Evolutionary conservation across 2,888 invertebrate genomes (phyloP), one percentile per base, ranked within the genome.

Genomic region (Aphidius colemani): DNA sequence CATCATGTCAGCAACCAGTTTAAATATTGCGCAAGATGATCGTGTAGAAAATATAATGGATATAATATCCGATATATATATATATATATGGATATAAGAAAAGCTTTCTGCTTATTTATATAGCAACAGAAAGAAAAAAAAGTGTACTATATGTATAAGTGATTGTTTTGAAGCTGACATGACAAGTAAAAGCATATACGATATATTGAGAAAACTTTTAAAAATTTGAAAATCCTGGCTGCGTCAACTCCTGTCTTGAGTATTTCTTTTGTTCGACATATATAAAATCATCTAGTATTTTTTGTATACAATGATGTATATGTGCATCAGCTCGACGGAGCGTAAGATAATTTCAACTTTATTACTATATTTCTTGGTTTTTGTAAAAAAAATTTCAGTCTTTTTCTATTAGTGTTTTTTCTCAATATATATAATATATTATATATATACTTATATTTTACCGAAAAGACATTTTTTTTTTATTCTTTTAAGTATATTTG

Each of bases 141-240:
- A 39, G 55, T 44, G 30, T 11, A 30, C 45, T 46, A 30, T 57
- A 46, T 46, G 13, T 18, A n/a, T 45, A 45, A 9, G 39, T 39
- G 57, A 48, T 57, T 57, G 57, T 57, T 45, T 57, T 11, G 57
- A 40, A 46, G 57, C 46, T n/a, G 46, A 46, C 46, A 41, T 11
- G 11, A 41, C 53, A n/a, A 30, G 46, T 46, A 57, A 46, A 46
- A n/a, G 48, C 7, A 7, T 11, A 45, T 43, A 11, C 5, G 30
- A 46, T 11, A 46, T 57, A 45, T 18, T 13, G 39, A 46, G 39
- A 51, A 62, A 62, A 62, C 56, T 62, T 62, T 62, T 50, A 62
- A 62, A 44, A 62, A 56, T 62, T 57, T 56, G 49, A 49, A 50
- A 62, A 56, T 56, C 61, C 49, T 56, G 18, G 11, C 50, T 50